phyloP scores from a whole-genome alignment of 2,797 vertebrate genomes.

The Ptychadena robeensis region DNA sequence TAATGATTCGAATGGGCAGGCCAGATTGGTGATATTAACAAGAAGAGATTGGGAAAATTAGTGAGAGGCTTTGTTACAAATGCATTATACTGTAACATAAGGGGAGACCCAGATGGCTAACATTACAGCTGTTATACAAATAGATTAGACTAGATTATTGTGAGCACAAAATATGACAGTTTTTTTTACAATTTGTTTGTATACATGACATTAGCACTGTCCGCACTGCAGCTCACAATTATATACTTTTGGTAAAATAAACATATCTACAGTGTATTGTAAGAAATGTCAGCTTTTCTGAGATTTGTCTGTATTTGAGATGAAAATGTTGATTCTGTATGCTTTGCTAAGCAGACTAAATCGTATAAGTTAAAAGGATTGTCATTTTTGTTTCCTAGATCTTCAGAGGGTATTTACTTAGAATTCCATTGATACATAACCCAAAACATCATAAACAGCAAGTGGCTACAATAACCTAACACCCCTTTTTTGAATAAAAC shows the following conservation, averaged over 20 bases:
- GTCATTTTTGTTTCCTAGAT: no score
- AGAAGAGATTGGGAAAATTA: slow-evolving; percentile 45
- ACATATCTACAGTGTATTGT: not conserved
- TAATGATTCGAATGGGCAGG: slow-evolving; percentile 46
- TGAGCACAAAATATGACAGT: slow-evolving; percentile 18
- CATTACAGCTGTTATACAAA: slow-evolving; percentile 42
- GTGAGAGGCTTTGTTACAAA: slow-evolving; percentile 40
- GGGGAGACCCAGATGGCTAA: slow-evolving; percentile 29
- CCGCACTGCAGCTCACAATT: not conserved
- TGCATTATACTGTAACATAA: slow-evolving; percentile 28
- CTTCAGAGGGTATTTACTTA: no score
- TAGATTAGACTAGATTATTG: slow-evolving; percentile 46
- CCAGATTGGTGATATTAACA: slow-evolving; percentile 41
- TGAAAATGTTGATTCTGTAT: not conserved
- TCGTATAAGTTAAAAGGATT: not conserved
- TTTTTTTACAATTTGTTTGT: slow-evolving; percentile 32
- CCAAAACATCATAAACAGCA: no score
- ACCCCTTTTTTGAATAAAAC: no score
- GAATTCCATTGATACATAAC: no score
- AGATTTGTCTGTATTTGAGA: not conserved
- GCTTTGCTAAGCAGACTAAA: not conserved
- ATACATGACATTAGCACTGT: slow-evolving; percentile 22
- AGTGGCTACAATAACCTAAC: no score
- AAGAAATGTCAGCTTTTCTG: not conserved
- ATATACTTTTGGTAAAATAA: not conserved